These are phyloP conservation scores for Myripristis jacobus DNA, from an alignment of 2,797 vertebrate species.

Conservation along the genomic window DNA sequence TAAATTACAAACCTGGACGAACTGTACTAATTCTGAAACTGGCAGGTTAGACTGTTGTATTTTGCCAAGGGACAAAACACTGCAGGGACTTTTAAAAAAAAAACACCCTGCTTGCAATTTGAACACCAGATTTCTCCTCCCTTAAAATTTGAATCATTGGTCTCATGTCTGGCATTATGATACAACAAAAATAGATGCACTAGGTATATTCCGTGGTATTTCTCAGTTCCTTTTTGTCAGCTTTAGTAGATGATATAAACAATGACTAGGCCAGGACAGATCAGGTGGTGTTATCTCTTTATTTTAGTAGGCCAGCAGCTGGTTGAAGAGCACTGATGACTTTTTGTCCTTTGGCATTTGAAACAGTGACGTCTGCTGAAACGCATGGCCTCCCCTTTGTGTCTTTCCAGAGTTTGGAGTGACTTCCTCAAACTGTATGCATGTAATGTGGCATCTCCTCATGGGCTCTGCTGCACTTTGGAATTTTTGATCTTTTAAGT, in stretches of 20 bases:
- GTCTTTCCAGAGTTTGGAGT: background rate
- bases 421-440: background rate
- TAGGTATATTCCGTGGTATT: conserved; percentile 10
- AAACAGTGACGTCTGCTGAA: background rate
- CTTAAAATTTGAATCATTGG: background rate
- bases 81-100: conserved; percentile 2
- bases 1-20: conserved; percentile 5
- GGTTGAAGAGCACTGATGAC: conserved; percentile 4
- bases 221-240: background rate
- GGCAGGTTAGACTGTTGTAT: background rate
- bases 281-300: conserved; percentile 23
- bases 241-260: conserved; percentile 37
- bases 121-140: background rate
- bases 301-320: conserved; percentile 10
- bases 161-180: background rate
- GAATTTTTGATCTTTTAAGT: background rate
- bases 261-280: conserved; percentile 8
- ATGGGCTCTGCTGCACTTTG: conserved; percentile 11
- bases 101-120: background rate
- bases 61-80: background rate
- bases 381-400: background rate
- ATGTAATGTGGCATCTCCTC: conserved; percentile 38
- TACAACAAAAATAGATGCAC: conserved; percentile 22
- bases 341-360: conserved; percentile 13
- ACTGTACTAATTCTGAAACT: background rate